Conservation (phyloP, 2,113 vertebrate genomes). For the Montifringilla adamsi region DNA sequence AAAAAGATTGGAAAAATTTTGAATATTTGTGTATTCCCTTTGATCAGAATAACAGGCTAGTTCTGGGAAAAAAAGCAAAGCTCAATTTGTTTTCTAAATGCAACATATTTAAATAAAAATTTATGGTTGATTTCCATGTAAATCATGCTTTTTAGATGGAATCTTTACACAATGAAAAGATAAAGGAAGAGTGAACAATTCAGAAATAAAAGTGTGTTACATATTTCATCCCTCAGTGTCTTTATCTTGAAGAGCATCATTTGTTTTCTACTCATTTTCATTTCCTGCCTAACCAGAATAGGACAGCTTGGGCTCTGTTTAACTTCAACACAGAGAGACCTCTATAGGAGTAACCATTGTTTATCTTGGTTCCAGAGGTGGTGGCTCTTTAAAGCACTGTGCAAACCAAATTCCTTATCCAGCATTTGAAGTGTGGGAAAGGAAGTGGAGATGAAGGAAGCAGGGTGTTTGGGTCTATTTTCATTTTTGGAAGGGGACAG, state of each 20-base stretch:
- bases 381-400: not conserved
- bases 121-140: not conserved
- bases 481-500: not conserved
- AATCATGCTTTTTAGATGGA: not conserved
- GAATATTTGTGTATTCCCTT: not conserved
- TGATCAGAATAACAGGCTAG: not conserved
- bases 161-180: not conserved
- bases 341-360: not conserved
- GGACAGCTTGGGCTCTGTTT: not conserved
- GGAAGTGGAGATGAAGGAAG: not conserved
- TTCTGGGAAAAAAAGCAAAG: not conserved
- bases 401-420: not conserved
- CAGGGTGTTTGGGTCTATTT: not conserved
- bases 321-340: not conserved
- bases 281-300: not conserved
- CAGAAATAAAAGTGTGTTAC: conserved; percentile 1
- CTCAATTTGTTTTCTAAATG: not conserved
- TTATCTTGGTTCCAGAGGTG: not conserved
- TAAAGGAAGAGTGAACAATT: not conserved
- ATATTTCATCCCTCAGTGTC: not conserved
- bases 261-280: conserved; percentile 5
- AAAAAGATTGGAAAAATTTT: not conserved
- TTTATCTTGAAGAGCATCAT: not conserved
- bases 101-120: not conserved
- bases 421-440: not conserved